Evolutionary conservation across 2,113 vertebrate species (phyloP).

Genomic region (Oostethus manadensis): DNA sequence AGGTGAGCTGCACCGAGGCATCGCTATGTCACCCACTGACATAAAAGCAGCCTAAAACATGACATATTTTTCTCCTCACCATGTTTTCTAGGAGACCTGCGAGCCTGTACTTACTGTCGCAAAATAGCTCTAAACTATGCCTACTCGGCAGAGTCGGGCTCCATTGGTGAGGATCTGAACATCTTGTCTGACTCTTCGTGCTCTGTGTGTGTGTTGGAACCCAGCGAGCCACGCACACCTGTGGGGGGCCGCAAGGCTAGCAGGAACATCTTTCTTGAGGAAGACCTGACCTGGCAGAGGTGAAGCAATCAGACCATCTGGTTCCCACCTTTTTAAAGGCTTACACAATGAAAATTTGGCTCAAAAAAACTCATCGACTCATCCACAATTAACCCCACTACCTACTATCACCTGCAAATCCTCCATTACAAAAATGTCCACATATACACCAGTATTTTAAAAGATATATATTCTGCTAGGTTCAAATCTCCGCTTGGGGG

Average conservation of each 20-base stretch:
- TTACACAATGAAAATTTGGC: too few species aligned
- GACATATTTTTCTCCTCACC: background rate
- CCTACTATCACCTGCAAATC: too few species aligned
- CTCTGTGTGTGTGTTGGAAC: conserved; percentile 83
- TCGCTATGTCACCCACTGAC: background rate
- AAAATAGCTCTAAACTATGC: conserved; percentile 95
- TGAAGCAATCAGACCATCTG: conserved; percentile 38
- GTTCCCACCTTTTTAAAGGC: background rate
- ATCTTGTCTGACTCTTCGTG: conserved; percentile 84
- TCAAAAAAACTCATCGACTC: too few species aligned
- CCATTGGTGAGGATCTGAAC: conserved; percentile 90
- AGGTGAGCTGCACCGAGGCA: conserved; percentile 62
- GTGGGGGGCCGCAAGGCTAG: conserved; percentile 90
- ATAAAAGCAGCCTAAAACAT: background rate
- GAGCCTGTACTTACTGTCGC: conserved; percentile 95
- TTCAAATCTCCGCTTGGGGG: too few species aligned
- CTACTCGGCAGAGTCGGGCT: conserved; percentile 89
- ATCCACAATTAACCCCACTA: too few species aligned
- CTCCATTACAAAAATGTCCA: too few species aligned
- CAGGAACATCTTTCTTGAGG: conserved; percentile 96
- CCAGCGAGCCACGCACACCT: conserved; percentile 87
- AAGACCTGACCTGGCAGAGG: conserved; percentile 96
- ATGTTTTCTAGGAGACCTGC: conserved; percentile 80
- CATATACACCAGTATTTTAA: too few species aligned
- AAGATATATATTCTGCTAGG: too few species aligned